Evolutionary conservation across 2,797 vertebrate genomes (phyloP).

Genomic region (Apogon talboti): DNA sequence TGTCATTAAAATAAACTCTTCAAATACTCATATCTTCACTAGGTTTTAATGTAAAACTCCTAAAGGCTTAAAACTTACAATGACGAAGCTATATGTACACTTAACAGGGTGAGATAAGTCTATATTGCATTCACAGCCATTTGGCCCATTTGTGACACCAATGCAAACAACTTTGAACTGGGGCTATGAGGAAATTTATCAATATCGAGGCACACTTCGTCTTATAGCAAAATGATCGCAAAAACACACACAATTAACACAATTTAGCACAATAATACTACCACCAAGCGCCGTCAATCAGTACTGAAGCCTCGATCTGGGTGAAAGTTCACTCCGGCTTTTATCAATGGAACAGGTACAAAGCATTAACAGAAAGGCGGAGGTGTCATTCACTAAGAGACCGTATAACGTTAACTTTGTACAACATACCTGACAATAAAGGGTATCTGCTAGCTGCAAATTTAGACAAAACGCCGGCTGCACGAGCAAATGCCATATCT

Average conservation of each 20-base stretch:
- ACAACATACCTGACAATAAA: slow-evolving; percentile 37
- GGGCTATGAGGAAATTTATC: too few species aligned
- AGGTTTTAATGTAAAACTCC: too few species aligned
- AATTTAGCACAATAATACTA: neutral
- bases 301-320: slow-evolving; percentile 39
- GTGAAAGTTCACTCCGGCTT: slow-evolving; percentile 64
- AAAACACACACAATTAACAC: neutral
- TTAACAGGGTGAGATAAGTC: too few species aligned
- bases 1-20: too few species aligned
- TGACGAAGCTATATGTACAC: too few species aligned
- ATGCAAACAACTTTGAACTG: too few species aligned
- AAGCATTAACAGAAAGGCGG: neutral
- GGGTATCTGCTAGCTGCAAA: slow-evolving; percentile 38
- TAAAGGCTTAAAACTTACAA: too few species aligned
- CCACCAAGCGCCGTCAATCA: neutral
- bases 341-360: slow-evolving; percentile 17
- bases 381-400: neutral
- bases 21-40: too few species aligned
- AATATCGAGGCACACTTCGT: too few species aligned
- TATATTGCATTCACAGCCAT: too few species aligned
- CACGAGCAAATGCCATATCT: slow-evolving; percentile 49
- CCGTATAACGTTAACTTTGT: neutral
- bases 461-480: slow-evolving; percentile 35
- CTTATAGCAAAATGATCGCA: too few species aligned
- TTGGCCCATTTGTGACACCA: too few species aligned